These are phyloP conservation scores for Corythucha ciliata DNA, from an alignment of 2,888 invertebrate genomes.

Conservation along the genomic window DNA sequence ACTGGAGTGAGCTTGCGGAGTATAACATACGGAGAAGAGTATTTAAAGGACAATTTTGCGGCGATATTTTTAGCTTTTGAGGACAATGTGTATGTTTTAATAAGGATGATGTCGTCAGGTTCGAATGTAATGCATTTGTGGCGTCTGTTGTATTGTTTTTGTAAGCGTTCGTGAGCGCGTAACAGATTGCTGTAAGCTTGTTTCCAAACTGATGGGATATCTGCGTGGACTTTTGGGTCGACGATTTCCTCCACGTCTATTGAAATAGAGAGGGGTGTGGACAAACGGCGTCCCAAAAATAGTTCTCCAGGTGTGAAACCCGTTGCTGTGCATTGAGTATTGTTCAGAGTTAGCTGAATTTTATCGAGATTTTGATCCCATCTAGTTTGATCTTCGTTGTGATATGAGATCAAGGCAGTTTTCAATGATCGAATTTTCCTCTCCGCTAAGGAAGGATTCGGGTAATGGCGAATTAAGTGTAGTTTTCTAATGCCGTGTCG, in stretches of 20 bases:
- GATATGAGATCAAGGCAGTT: constrained; percentile 8
- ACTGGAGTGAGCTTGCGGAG: constrained; percentile 1
- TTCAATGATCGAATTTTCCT: constrained; percentile 16
- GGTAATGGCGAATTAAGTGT: constrained; percentile 1
- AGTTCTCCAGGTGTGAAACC: constrained; percentile 14
- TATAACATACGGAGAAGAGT: constrained; percentile 1
- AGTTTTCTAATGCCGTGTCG: constrained; percentile 1
- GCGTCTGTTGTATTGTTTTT: background rate
- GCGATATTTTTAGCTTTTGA: background rate
- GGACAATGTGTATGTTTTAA: constrained; percentile 15
- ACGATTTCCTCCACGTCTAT: no score
- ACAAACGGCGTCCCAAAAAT: constrained; percentile 10
- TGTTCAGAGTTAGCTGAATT: constrained; percentile 12
- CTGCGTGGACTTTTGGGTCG: no score
- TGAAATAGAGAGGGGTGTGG: constrained; percentile 10
- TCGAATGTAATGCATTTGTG: background rate
- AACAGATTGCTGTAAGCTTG: constrained; percentile 5
- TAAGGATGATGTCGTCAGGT: background rate
- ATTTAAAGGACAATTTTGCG: background rate
- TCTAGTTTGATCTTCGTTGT: constrained; percentile 7
- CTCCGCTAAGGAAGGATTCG: constrained; percentile 7
- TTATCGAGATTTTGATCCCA: constrained; percentile 6
- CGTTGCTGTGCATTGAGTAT: constrained; percentile 7
- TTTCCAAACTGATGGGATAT: background rate
- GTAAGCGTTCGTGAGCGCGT: constrained; percentile 1